Conservation (phyloP, 2,888 invertebrate genomes). For the Theodoxus fluviatilis region DNA sequence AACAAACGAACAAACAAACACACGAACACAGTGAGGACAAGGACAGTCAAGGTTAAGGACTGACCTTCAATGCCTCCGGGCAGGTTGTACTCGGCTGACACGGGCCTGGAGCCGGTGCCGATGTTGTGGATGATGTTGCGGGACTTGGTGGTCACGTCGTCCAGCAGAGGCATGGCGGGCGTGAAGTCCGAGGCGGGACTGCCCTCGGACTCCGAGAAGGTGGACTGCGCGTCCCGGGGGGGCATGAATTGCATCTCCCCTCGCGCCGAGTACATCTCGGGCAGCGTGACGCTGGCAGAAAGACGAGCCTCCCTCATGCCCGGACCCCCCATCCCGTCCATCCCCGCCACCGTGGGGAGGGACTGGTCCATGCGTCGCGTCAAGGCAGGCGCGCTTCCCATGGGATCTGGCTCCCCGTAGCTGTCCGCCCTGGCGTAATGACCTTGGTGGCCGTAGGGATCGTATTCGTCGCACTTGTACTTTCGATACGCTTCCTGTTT, state of each 20-base stretch:
- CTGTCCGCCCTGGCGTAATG: no score
- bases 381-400: conserved; percentile 30
- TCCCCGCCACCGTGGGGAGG: conserved; percentile 30
- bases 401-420: no score
- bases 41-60: no score
- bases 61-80: conserved; percentile 53
- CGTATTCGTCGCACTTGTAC: conserved; percentile 44
- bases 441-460: no score
- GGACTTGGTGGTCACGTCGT: conserved; percentile 70
- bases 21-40: no score
- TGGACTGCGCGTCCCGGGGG: conserved; percentile 56
- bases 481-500: conserved; percentile 51
- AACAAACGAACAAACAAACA: no score
- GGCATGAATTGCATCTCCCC: conserved; percentile 47
- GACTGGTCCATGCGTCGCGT: conserved; percentile 33
- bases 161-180: conserved; percentile 71
- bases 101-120: conserved; percentile 55
- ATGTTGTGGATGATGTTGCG: conserved; percentile 65
- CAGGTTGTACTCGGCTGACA: conserved; percentile 57
- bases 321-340: conserved; percentile 18
- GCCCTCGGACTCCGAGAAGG: conserved; percentile 60
- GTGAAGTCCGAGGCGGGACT: conserved; percentile 60
- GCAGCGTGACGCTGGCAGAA: conserved; percentile 52
- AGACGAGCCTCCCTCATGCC: conserved; percentile 40
- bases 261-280: conserved; percentile 50